These are phyloP conservation scores for Drosophila rubida DNA, from an alignment of 2,888 invertebrate species.

Conservation along the genomic window DNA sequence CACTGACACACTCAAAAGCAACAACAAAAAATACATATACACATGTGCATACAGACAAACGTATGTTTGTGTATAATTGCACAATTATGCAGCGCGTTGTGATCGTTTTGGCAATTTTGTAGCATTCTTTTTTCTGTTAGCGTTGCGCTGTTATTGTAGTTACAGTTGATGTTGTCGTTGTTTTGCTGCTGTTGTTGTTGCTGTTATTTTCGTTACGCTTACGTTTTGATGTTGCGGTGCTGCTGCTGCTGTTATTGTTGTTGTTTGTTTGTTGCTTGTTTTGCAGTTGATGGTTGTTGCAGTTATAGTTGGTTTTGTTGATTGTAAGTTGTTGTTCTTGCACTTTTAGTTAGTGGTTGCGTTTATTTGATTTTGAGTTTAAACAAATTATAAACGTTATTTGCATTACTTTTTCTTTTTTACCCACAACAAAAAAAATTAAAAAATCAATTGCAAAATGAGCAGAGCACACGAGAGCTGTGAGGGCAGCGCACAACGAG, in stretches of 20 bases:
- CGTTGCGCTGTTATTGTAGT: constrained; percentile 11
- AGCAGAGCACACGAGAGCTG: constrained; percentile 68
- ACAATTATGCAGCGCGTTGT: constrained; percentile 76
- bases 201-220: constrained; percentile 16
- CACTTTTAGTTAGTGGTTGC: constrained; percentile 47
- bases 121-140: constrained; percentile 29
- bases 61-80: constrained; percentile 62
- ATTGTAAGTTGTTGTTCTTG: constrained; percentile 35
- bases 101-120: constrained; percentile 63
- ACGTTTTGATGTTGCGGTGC: constrained; percentile 29
- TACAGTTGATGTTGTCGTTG: constrained; percentile 40
- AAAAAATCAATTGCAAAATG: constrained; percentile 71
- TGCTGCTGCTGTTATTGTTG: constrained; percentile 44
- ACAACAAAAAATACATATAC: constrained; percentile 50
- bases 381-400: constrained; percentile 48
- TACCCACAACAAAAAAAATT: constrained; percentile 51
- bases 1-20: constrained; percentile 36
- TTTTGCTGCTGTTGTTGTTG: constrained; percentile 46
- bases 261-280: constrained; percentile 35
- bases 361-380: constrained; percentile 40
- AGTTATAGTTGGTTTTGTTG: constrained; percentile 27
- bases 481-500: constrained; percentile 62
- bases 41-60: constrained; percentile 20
- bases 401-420: constrained; percentile 45
- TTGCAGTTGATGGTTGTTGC: constrained; percentile 1